Percentiles rank a stretch among this genome's conserved stretches.
phyloP scores from a whole-genome alignment of 2,888 invertebrate species.

The Sinotaia quadrata region DNA sequence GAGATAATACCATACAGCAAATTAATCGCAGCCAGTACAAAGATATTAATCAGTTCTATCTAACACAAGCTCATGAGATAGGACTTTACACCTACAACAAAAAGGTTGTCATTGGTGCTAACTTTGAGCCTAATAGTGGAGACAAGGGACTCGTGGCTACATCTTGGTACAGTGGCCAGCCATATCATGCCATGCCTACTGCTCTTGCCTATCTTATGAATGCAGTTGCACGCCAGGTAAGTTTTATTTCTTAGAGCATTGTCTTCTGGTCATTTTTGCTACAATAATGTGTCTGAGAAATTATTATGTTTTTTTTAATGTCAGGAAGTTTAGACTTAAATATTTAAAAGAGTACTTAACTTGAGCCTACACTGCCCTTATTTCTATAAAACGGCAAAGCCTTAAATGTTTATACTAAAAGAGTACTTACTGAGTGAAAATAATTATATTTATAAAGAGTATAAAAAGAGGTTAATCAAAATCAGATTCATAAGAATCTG shows the following conservation, averaged over 20 bases:
- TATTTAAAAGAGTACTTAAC: no score
- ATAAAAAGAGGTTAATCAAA: no score
- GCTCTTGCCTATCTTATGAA: constrained; percentile 75
- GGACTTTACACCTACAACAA: constrained; percentile 69
- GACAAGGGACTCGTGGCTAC: constrained; percentile 25
- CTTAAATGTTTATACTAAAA: no score
- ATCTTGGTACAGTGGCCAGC: constrained; percentile 86
- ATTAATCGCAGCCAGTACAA: constrained; percentile 6
- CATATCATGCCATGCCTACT: constrained; percentile 81
- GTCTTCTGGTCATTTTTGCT: no score
- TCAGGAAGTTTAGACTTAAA: no score
- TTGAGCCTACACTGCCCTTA: no score
- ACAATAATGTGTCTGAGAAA: no score
- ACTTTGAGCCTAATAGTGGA: constrained; percentile 40
- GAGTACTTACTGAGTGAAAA: no score
- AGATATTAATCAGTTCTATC: constrained; percentile 39
- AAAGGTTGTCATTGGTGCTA: constrained; percentile 64
- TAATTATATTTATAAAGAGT: no score
- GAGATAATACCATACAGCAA: neutral
- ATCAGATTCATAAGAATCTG: no score
- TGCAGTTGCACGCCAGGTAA: constrained; percentile 24
- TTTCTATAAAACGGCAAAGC: no score
- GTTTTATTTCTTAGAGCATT: neutral
- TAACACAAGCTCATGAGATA: constrained; percentile 44
- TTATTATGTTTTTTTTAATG: no score